Conservation (phyloP, 2,797 vertebrate species). For the Xerus rutilus region DNA sequence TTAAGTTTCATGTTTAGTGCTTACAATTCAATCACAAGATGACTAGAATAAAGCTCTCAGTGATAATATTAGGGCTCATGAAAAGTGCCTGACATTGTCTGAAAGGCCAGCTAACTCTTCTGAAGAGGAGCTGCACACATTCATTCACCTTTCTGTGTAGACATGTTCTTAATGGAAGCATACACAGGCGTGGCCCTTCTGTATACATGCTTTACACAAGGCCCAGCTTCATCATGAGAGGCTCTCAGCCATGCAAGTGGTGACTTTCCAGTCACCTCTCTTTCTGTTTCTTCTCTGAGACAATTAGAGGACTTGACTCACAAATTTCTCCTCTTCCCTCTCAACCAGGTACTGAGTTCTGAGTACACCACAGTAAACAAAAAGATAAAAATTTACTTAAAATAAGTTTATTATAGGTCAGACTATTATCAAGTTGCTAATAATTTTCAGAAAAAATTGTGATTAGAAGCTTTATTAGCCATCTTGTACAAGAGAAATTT, state of each 20-base stretch:
- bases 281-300: neutral
- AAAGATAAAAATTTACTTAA: neutral
- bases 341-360: neutral
- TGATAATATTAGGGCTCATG: neutral
- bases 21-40: neutral
- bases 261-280: neutral
- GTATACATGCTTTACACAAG: no score
- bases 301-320: accelerated
- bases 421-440: neutral
- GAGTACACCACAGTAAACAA: neutral
- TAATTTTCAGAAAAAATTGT: neutral
- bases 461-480: neutral
- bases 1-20: neutral
- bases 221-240: neutral
- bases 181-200: neutral
- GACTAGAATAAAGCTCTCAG: neutral
- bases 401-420: neutral
- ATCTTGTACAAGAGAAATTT: neutral
- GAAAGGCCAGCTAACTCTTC: neutral
- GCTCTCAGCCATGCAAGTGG: neutral
- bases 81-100: neutral
- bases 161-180: neutral
- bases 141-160: neutral
- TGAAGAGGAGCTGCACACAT: neutral
- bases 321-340: no score